Evolutionary conservation across 2,888 invertebrate genomes (phyloP), one percentile per base, ranked within the genome.

Genomic region (Drosophila phalerata): DNA sequence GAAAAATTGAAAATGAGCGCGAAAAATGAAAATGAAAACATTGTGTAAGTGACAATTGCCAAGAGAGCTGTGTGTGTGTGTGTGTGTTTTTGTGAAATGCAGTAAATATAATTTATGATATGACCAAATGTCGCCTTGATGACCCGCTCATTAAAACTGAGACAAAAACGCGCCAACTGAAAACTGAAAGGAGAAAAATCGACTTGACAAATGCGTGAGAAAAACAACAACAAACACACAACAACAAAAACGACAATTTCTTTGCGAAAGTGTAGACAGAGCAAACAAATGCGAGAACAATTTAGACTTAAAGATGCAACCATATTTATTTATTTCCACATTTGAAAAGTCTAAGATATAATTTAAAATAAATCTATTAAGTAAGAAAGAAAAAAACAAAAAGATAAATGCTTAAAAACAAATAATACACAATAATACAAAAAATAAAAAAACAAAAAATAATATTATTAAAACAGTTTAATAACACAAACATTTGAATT

Each of bases 151-250:
- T 85, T 83, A 85, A 81, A 73, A 61, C 55, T 52, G 63, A 66
- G 30, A 60, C 71, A 68, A 74, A 56, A 57, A 63, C 47, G 10
- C 15, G 34, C 28, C 37, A 68, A 64, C 60, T 53, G 48, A 64
- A 77, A 60, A 48, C 57, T n/a, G 51, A 64, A 51, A 65, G 63
- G 51, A 49, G 43, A 42, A 77, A 73, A 71, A 75, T 56, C 67
- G 68, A 42, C 60, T 47, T 80, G 87, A 87, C 80, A 87, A 84
- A 87, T 82, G 87, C 85, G 87, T 84, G 84, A 80, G 83, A 84
- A 85, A 85, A 79, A 37, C 68, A 62, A 52, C n/a, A 52, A 34
- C 52, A 43, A 43, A 15, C 17, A 8, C 9, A 32, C 19, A 52
- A 17, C 53, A 22, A 57, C 47, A 48, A 22, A 11, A 22, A 58